Base-by-base conservation (phyloP, 2,888 invertebrate genomes). In the Melanostoma scalare region DNA sequence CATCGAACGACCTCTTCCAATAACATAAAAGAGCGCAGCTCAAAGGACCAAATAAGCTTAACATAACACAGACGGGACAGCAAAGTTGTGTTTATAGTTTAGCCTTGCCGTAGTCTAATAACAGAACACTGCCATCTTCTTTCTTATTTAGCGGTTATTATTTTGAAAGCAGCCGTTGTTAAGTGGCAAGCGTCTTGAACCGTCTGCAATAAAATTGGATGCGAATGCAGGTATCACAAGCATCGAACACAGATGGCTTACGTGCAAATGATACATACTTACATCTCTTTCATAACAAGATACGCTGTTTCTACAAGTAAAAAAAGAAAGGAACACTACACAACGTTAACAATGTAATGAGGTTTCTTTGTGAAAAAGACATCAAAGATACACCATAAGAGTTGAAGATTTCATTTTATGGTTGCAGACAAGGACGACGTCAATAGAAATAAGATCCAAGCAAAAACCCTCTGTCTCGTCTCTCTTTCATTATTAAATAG, bases 341-440 rank as follows among this genome's bases (percentile, higher is more conserved):
- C 71, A 65, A 71, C 53, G 65, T 67, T 65, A 71, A 81, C 80
- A 76, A 67, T 67, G 58, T 71, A 76, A 71, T 81, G 76, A 71
- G 76, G 36, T 71, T 67, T 35, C 65, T 67, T 71, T 76, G 76
- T 81, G 48, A 71, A 76, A 58, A 55, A 65, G 46, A 75, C 63
- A 65, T 75, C 80, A 65, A 20, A 80, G 53, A 55, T 68, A 56
- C 33, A 42, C 58, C 50, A 48, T 44, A 20, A 20, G 20, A 56
- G 50, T 44, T 56, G 60, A 36, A 44, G 68, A 52, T 44, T 38
- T 56, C 30, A 31, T 53, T 65, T 44, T 38, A 33, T 46, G 42
- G 4, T 9, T 20, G 1, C 35, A 33, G 44, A 31, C 53, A 10
- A 38, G 33, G 65, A 42, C 67, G 53, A 36, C 20, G 55, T 10